phyloP scores from a whole-genome alignment of 2,797 vertebrate species.

The Poeciliopsis presidionis region DNA sequence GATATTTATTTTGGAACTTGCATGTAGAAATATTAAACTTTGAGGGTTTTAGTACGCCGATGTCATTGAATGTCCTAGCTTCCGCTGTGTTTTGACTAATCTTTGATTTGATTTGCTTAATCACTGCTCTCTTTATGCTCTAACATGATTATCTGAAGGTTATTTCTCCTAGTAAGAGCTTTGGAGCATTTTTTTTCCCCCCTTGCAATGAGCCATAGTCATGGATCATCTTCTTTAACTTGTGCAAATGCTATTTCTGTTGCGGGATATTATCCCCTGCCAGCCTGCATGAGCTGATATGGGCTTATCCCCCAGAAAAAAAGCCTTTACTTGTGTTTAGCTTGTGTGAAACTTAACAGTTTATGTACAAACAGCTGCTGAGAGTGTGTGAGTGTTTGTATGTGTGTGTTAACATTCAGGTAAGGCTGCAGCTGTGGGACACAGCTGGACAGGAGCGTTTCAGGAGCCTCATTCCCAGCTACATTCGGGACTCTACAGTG shows the following conservation, averaged over 20 bases:
- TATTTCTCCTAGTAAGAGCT: constrained; percentile 60
- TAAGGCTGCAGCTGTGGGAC: constrained; percentile 94
- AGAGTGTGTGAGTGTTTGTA: constrained; percentile 3
- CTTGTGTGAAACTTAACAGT: constrained; percentile 22
- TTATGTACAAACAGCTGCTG: constrained; percentile 27
- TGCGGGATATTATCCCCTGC: constrained; percentile 48
- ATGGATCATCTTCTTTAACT: constrained; percentile 62
- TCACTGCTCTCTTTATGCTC: constrained; percentile 53
- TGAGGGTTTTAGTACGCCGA: constrained; percentile 21
- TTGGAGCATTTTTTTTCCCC: constrained; percentile 31
- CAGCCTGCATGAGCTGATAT: constrained; percentile 56
- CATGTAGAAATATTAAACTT: constrained; percentile 6
- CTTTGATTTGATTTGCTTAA: constrained; percentile 70
- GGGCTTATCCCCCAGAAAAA: constrained; percentile 48
- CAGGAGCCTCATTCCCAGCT: constrained; percentile 94
- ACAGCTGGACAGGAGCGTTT: constrained; percentile 94
- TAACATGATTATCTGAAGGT: constrained; percentile 67
- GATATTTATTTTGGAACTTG: constrained; percentile 24
- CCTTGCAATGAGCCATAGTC: constrained; percentile 42
- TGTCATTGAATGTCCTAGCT: constrained; percentile 39
- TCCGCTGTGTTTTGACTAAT: constrained; percentile 57
- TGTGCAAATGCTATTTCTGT: constrained; percentile 56
- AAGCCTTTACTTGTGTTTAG: constrained; percentile 23
- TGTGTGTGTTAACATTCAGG: constrained; percentile 71
- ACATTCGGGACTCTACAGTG: constrained; percentile 93